Evolutionary conservation across 2,888 invertebrate species (phyloP), one percentile per base, ranked within the genome.

Genomic region (Apodemia mormo): DNA sequence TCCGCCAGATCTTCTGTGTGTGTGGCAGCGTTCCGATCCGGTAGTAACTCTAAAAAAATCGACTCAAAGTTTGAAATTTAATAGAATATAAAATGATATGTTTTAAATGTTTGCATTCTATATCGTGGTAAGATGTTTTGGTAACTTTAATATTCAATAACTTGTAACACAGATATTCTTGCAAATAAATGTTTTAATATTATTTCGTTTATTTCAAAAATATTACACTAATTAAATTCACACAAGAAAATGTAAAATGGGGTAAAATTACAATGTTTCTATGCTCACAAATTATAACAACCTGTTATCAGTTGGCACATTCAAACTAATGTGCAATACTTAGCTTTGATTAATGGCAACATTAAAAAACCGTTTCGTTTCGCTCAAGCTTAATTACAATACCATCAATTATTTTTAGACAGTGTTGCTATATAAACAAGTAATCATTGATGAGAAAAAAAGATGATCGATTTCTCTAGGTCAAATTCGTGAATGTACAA

Each of bases 311-410:
- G 45, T 45, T 72, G 70, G 58, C 72, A 72, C 70, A 64, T 70
- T 29, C 58, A 58, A 45, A 69, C 58, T 65, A 66, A 70, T 65
- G 68, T 72, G 61, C 65, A 65, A 65, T 72, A 74, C 73, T 73
- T 71, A 70, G 68, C 40, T 66, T 67, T 89, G 89, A 89, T 89
- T 89, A 88, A 89, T 88, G 81, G 82, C 81, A 85, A 82, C 82
- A 86, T 86, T 85, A 84, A 85, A 89, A 87, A 72, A 72, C 71
- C 72, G 69, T 72, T 74, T 74, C 66, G 71, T 71, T 71, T 70
- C 69, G 69, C 68, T 72, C 67, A 71, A 71, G 66, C 65, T 56
- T 65, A 66, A 67, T 68, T 72, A 70, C 65, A 69, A 68, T 73
- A 58, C 54, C 49, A 68, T 69, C 70, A 70, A 73, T 73, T 67